phyloP scores from a whole-genome alignment of 1,140 invertebrate species.

The Brachionus plicatilis region DNA sequence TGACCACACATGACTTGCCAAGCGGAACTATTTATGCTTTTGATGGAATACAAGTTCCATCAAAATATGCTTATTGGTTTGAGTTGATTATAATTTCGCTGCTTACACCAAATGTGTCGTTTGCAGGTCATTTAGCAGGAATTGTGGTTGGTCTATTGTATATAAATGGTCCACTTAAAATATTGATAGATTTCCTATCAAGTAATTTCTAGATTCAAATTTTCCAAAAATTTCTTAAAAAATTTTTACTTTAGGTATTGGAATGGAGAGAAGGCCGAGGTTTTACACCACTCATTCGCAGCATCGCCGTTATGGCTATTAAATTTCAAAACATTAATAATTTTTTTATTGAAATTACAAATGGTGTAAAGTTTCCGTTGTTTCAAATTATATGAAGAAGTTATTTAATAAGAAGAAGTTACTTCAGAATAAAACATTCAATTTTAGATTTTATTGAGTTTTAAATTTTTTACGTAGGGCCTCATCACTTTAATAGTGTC shows the following conservation, averaged over 20 bases:
- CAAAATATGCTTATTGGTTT: constrained; percentile 63
- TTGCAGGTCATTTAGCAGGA: constrained; percentile 63
- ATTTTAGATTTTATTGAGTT: no score
- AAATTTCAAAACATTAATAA: neutral
- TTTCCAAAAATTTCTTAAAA: neutral
- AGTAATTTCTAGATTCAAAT: neutral
- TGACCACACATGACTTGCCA: constrained; percentile 58
- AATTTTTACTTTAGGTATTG: neutral
- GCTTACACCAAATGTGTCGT: constrained; percentile 57
- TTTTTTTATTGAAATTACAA: neutral
- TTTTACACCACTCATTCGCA: neutral
- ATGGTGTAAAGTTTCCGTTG: no score
- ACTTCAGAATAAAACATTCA: no score
- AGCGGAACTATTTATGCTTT: constrained; percentile 55
- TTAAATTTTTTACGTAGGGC: no score
- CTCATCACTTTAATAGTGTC: no score
- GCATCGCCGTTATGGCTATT: neutral
- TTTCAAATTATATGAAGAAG: no score
- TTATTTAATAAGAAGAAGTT: no score
- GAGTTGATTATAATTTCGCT: constrained; percentile 67
- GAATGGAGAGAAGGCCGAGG: neutral
- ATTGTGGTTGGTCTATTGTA: constrained; percentile 66
- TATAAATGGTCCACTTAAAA: constrained; percentile 62
- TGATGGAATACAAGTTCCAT: constrained; percentile 58
- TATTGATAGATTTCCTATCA: constrained; percentile 55